Percentiles rank a stretch among this genome's conserved stretches.
Evolutionary conservation across 2,888 invertebrate species (phyloP).

Genomic region (Elegia similella): DNA sequence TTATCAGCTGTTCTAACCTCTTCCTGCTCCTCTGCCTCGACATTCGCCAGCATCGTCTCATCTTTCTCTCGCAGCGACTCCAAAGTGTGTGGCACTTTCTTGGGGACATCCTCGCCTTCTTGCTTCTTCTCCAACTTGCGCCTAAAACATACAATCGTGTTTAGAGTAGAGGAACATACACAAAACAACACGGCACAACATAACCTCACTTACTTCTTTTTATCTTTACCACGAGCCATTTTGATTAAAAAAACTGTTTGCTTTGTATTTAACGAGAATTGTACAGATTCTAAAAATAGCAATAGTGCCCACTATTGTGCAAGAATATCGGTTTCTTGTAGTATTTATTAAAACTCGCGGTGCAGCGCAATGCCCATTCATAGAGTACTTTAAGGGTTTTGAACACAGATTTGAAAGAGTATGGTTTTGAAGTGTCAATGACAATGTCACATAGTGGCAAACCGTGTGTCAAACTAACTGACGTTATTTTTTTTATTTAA

Average conservation of each 20-base stretch:
- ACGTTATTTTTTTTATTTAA: no score
- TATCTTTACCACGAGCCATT: constrained; percentile 77
- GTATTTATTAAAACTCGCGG: not conserved
- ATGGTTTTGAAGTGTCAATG: not conserved
- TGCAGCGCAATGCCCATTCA: not conserved
- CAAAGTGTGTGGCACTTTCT: constrained; percentile 91
- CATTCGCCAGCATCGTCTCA: constrained; percentile 91
- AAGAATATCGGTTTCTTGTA: not conserved
- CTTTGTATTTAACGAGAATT: not conserved
- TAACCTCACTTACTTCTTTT: constrained; percentile 70
- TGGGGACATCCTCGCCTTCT: constrained; percentile 73
- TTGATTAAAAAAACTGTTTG: constrained; percentile 22
- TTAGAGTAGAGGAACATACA: constrained; percentile 24
- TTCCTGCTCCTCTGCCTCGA: constrained; percentile 89
- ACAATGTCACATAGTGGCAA: not conserved
- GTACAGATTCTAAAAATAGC: not conserved
- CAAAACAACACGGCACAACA: constrained; percentile 25
- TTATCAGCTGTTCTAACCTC: constrained; percentile 71
- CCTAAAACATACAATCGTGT: constrained; percentile 39
- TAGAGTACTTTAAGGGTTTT: no score
- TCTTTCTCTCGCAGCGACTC: constrained; percentile 96
- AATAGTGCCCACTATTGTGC: not conserved
- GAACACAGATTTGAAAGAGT: no score
- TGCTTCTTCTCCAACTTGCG: constrained; percentile 74
- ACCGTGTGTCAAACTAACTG: no score